phyloP scores from a whole-genome alignment of 2,888 invertebrate species.

The Crossocerus cetratus region DNA sequence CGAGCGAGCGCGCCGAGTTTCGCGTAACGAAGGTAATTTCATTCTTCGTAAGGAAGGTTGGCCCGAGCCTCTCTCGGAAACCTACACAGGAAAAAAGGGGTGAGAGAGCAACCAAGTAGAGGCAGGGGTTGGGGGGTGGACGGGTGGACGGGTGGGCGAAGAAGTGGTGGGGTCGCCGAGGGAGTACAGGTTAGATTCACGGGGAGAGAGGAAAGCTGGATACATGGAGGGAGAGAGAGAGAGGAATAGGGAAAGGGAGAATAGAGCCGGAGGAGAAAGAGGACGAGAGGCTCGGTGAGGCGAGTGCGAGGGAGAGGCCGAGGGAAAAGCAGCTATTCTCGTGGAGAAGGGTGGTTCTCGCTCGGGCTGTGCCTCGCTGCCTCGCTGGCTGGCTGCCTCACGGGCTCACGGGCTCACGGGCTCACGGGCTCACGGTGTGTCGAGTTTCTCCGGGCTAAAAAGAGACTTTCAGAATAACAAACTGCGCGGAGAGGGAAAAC shows the following conservation, averaged over 20 bases:
- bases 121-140: constrained; percentile 38
- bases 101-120: constrained; percentile 39
- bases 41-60: constrained; percentile 72
- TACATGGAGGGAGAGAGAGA: constrained; percentile 14
- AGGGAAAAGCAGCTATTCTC: constrained; percentile 52
- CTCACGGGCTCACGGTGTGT: constrained; percentile 57
- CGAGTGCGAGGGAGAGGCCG: constrained; percentile 35
- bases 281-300: constrained; percentile 4
- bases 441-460: constrained; percentile 68
- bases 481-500: constrained; percentile 57
- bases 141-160: not conserved
- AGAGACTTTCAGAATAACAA: constrained; percentile 70
- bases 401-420: no score
- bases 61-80: constrained; percentile 31
- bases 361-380: constrained; percentile 38
- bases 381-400: no score
- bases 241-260: constrained; percentile 26
- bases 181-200: not conserved
- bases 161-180: not conserved
- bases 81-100: constrained; percentile 21
- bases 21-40: constrained; percentile 77
- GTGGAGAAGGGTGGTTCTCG: constrained; percentile 20
- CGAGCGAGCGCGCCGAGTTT: constrained; percentile 67
- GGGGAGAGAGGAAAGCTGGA: not conserved
- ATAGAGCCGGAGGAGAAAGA: constrained; percentile 20